Percentiles rank a stretch among this genome's conserved stretches.
Conservation (phyloP, 37 sponge, comb jelly and placozoan species). For the Aplysina aerophoba region DNA sequence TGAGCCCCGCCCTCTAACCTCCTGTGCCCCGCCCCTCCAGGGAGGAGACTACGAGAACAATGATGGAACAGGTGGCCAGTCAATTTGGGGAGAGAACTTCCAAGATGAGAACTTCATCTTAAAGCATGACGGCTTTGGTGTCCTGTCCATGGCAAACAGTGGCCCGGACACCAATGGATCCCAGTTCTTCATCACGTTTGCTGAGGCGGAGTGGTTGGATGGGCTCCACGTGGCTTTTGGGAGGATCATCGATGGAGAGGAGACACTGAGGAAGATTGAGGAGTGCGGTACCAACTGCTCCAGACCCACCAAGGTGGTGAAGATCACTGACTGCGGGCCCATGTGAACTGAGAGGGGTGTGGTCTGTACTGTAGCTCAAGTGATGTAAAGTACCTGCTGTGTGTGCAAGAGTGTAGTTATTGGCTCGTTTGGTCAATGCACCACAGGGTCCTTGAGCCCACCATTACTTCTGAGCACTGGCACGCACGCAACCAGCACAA, state of each 20-base stretch:
- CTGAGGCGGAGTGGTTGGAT: constrained; percentile 92
- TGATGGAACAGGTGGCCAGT: constrained; percentile 86
- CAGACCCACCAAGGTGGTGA: constrained; percentile 38
- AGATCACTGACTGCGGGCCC: constrained; percentile 47
- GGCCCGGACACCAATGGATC: constrained; percentile 92
- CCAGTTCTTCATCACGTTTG: constrained; percentile 98
- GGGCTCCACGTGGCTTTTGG: constrained; percentile 98
- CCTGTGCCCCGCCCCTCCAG: neutral
- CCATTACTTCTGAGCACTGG: no score
- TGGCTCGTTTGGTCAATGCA: no score
- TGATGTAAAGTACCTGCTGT: no score
- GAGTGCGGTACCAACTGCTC: constrained; percentile 56
- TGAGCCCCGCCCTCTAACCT: no score
- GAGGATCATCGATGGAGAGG: constrained; percentile 86
- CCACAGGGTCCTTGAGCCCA: no score
- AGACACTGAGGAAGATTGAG: constrained; percentile 95
- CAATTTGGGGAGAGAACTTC: constrained; percentile 87
- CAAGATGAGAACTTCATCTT: constrained; percentile 90
- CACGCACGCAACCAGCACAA: no score
- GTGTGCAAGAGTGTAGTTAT: no score
- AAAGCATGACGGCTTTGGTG: constrained; percentile 87
- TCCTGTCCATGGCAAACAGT: constrained; percentile 98
- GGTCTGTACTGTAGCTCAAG: no score
- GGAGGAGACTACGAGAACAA: constrained; percentile 95
- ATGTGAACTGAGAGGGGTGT: neutral